Evolutionary conservation across 2,113 vertebrate genomes (phyloP), one percentile per base, ranked within the genome.

Genomic region (Oryctolagus cuniculus): DNA sequence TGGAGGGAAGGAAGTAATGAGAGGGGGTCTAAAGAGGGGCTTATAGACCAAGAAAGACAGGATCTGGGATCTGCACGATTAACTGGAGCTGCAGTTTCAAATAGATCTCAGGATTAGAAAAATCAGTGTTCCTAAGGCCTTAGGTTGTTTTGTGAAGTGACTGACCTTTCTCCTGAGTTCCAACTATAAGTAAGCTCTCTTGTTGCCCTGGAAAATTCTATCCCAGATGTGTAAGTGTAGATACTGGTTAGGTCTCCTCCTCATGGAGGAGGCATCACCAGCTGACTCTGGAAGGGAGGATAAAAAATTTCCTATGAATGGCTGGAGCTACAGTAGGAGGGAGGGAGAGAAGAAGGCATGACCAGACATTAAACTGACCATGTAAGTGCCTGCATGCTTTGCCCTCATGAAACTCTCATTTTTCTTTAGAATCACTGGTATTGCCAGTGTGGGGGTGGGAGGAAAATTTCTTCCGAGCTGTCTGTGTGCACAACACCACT

Each of bases 141-240:
- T 19, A 44, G 73, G 38, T 49, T 81, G 29, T 79, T 38, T 90
- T 66, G 51, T 82, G 61, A 78, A 75, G 78, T 3, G 11, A 86
- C 16, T 70, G 25, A 16, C 17, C n/a, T 94, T 83, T 78, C 53
- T 16, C 36, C 53, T 72, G 2, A 12, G 25, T 88, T 91, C 90
- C n/a, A 94, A 29, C 17, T 11, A 53, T 10, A 91, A 74, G 44
- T 64, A 82, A 89, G 34, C 66, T 95, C 21, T 51, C 89, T 86
- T 61, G 4, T 31, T 82, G 19, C 24, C 22, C 7, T 25, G 24
- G 27, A 87, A 87, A 82, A 36, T 55, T 38, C 2, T 25, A 25
- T 67, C 38, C 31, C 51, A 36, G 22, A 67, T 49, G n/a, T 17
- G 19, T n/a, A 63, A 64, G 24, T 49, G 31, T 63, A 89, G 73